These are phyloP conservation scores for Caiman crocodilus DNA, from an alignment of 2,797 vertebrate genomes.

Conservation along the genomic window DNA sequence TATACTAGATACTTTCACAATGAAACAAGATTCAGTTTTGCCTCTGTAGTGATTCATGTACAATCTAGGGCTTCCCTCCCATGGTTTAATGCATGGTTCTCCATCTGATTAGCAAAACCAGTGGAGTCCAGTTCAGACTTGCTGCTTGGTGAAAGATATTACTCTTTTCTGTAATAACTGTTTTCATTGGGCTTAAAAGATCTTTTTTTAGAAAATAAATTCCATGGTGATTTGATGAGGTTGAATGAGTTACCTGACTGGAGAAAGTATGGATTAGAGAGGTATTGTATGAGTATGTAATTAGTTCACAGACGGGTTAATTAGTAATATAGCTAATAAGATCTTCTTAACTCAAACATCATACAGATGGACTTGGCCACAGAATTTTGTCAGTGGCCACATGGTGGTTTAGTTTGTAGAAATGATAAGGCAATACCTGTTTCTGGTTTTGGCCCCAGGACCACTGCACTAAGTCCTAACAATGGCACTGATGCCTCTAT, in stretches of 20 bases:
- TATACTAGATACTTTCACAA: background rate
- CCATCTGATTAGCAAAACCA: background rate
- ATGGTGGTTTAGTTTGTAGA: background rate
- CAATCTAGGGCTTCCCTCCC: background rate
- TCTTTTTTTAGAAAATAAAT: constrained; percentile 11
- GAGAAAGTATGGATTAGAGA: background rate
- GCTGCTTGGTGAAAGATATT: background rate
- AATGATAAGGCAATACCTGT: background rate
- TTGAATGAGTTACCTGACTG: background rate
- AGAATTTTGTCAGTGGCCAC: background rate
- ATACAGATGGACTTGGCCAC: background rate
- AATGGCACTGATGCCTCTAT: background rate
- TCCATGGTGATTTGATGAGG: background rate
- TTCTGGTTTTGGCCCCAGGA: background rate
- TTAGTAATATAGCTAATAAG: constrained; percentile 45
- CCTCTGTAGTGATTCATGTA: background rate
- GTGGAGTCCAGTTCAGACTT: background rate
- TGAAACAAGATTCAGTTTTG: background rate
- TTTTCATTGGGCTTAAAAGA: constrained; percentile 18
- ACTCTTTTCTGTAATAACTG: background rate
- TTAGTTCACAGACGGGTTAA: constrained; percentile 25
- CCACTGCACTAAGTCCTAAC: background rate
- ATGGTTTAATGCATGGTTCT: background rate
- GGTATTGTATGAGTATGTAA: background rate
- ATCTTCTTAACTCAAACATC: constrained; percentile 10